Evolutionary conservation across 2,888 invertebrate species (phyloP).

Genomic region (Eurytoma adleriae): DNA sequence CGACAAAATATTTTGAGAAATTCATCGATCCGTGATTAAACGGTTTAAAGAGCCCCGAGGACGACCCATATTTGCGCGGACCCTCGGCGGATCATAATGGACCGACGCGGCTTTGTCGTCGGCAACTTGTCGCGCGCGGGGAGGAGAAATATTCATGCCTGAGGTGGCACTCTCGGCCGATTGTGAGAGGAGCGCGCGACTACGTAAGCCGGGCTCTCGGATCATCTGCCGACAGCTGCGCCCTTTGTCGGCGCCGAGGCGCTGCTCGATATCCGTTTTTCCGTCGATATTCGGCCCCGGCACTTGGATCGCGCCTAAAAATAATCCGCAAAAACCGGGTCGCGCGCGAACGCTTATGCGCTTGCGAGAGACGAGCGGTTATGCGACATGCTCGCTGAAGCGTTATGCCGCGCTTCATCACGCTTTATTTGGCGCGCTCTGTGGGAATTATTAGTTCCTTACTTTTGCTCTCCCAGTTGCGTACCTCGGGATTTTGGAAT

Average conservation of each 20-base stretch:
- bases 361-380: not conserved
- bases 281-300: not conserved
- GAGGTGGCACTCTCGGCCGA: constrained; percentile 50
- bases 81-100: constrained; percentile 61
- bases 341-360: constrained; percentile 26
- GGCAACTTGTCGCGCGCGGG: constrained; percentile 67
- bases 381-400: constrained; percentile 48
- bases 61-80: constrained; percentile 55
- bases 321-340: constrained; percentile 48
- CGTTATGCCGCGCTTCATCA: constrained; percentile 40
- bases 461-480: constrained; percentile 20
- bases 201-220: constrained; percentile 62
- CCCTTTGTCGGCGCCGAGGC: constrained; percentile 4
- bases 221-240: constrained; percentile 68
- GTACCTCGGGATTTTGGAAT: not conserved
- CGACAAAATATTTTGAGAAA: constrained; percentile 74
- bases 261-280: not conserved
- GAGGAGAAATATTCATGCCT: constrained; percentile 65
- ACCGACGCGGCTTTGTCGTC: constrained; percentile 56
- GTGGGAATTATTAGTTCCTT: not conserved
- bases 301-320: constrained; percentile 43
- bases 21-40: constrained; percentile 72
- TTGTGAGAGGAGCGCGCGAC: not conserved
- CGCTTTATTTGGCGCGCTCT: constrained; percentile 42
- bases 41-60: constrained; percentile 69